phyloP scores from a whole-genome alignment of 1,140 invertebrate species.

The Drosophila truncata region DNA sequence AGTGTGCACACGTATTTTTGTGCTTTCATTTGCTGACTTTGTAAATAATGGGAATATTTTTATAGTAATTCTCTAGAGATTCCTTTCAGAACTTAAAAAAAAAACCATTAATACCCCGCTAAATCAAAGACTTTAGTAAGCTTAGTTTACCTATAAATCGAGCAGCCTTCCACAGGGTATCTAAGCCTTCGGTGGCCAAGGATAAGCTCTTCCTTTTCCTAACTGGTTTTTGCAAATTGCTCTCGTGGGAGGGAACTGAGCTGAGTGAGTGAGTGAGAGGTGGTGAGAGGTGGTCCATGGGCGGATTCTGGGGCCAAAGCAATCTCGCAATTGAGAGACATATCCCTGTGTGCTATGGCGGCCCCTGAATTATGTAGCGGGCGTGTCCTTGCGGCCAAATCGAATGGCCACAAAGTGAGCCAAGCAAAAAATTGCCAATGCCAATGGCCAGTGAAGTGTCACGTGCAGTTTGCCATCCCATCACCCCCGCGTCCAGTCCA shows the following conservation, averaged over 20 bases:
- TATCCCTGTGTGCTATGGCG: conserved; percentile 8
- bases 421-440: conserved; percentile 73
- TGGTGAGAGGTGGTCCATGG: conserved; percentile 10
- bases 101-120: not conserved
- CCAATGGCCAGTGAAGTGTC: conserved; percentile 80
- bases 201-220: conserved; percentile 11
- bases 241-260: conserved; percentile 1
- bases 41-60: not conserved
- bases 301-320: conserved; percentile 24
- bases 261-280: not conserved
- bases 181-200: conserved; percentile 13
- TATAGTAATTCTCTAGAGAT: not conserved
- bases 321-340: conserved; percentile 46
- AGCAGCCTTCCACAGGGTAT: conserved; percentile 14
- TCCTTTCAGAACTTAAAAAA: not conserved
- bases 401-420: conserved; percentile 54
- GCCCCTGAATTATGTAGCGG: conserved; percentile 58
- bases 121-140: not conserved
- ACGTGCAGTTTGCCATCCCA: conserved; percentile 60
- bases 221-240: conserved; percentile 56
- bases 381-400: conserved; percentile 53
- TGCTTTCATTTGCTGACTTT: not conserved
- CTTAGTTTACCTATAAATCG: conserved; percentile 11
- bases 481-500: conserved; percentile 1
- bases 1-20: too few relatives aligned